Percentiles rank a stretch among this genome's conserved stretches.
These are phyloP conservation scores for Lagria hirta DNA, from an alignment of 2,888 invertebrate genomes.

Conservation along the genomic window DNA sequence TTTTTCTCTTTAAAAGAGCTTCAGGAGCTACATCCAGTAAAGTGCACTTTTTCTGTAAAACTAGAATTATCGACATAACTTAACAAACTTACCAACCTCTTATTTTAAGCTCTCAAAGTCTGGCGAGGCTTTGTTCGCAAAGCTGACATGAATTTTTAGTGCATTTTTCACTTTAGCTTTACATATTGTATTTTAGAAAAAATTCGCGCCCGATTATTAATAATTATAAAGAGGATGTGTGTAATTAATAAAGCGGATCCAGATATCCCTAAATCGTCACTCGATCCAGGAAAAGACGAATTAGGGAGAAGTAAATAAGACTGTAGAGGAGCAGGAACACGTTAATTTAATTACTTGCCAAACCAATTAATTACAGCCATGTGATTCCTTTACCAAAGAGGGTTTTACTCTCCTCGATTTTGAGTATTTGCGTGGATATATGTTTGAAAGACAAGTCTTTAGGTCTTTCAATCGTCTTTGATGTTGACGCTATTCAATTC, in stretches of 20 bases:
- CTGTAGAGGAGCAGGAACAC: slow-evolving; percentile 19
- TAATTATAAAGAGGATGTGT: slow-evolving; percentile 15
- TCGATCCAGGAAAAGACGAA: slow-evolving; percentile 10
- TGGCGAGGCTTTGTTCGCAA: slow-evolving; percentile 21
- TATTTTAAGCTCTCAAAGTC: slow-evolving; percentile 25
- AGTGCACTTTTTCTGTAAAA: too few relatives aligned
- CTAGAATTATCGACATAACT: slow-evolving; percentile 27
- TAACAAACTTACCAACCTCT: slow-evolving; percentile 27
- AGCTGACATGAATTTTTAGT: slow-evolving; percentile 22
- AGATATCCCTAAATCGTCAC: slow-evolving; percentile 19
- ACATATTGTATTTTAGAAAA: too few relatives aligned
- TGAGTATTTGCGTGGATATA: slow-evolving; percentile 9
- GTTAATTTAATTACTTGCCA: slow-evolving; percentile 26
- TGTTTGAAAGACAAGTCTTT: slow-evolving; percentile 9
- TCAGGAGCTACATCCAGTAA: too few relatives aligned
- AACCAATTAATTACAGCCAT: slow-evolving; percentile 24
- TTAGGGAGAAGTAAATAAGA: slow-evolving; percentile 21
- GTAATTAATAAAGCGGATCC: slow-evolving; percentile 11
- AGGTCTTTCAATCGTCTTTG: slow-evolving; percentile 15
- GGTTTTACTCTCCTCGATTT: slow-evolving; percentile 16
- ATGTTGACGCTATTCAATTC: too few relatives aligned
- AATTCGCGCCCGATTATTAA: too few relatives aligned
- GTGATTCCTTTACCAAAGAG: slow-evolving; percentile 20
- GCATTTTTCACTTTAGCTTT: slow-evolving; percentile 20
- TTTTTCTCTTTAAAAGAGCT: too few relatives aligned